Base-by-base conservation (phyloP, 2,888 invertebrate genomes). In the Drosophila stalkeri region DNA sequence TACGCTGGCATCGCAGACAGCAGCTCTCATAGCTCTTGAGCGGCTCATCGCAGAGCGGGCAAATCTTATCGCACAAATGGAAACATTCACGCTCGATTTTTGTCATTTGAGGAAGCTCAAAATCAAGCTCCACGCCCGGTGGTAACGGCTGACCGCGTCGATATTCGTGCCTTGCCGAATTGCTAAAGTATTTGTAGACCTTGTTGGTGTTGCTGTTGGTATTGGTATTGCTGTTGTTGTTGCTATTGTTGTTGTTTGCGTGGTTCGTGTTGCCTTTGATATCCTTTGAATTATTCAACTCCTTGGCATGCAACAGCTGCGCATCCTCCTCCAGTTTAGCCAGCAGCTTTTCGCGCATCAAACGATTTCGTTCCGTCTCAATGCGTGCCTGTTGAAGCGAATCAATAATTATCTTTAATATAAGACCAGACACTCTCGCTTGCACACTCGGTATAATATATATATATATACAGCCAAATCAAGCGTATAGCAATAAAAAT, bases 141-240 rank as follows among this genome's bases (percentile, higher is more conserved):
- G 84, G 78, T 46, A 85, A 18, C 1, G 85, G 86, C 43, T 86
- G 75, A 14, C 85, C 89, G 4, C 89, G 89, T 33, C 81, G 80
- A 63, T 91, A 91, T 64, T 92, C 91, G 74, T 91, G 91, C 7
- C 89, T 90, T 4, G 92, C 93, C 3, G 93, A 93, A 78, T 93
- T 93, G 51, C 92, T 93, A 55, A 93, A 93, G 75, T 92, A 93
- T 79, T 92, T 92, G 63, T 93, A 93, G 3, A 93, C 93, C 75
- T 91, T 91, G 69, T 93, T 92, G 37, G 89, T 55, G 55, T 59
- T 75, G n/a, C 43, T 64, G 44, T 31, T 51, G 18, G 55, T 63
- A 49, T 18, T 52, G 16, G 55, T 70, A 46, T 16, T 60, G 31
- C 35, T 75, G 11, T 44, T 63, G 33, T 27, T 61, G n/a, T 9